Conservation (phyloP, 2,797 vertebrate species). For the Zalophus californianus region DNA sequence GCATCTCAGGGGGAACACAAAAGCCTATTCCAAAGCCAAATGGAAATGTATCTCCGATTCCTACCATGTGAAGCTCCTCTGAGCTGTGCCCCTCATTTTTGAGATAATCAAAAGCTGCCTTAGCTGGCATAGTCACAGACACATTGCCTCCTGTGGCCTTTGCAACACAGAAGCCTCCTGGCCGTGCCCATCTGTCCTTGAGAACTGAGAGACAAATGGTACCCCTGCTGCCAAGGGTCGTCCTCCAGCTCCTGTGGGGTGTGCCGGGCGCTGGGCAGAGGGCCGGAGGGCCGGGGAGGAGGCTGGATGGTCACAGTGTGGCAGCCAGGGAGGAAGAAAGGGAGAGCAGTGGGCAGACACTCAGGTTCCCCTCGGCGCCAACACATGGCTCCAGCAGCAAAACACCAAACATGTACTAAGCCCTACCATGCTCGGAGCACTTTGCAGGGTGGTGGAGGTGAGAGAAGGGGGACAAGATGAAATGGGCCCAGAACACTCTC, state of each 20-base stretch:
- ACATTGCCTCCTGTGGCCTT: background rate
- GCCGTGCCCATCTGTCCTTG: constrained; percentile 53
- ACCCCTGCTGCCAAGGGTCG: background rate
- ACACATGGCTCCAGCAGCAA: background rate
- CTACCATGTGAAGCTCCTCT: background rate
- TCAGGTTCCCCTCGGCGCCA: background rate
- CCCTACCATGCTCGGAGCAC: background rate
- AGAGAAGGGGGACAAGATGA: background rate
- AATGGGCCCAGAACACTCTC: background rate
- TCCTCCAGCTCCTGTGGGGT: background rate
- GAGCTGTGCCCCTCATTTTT: background rate
- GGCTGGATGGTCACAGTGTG: no score
- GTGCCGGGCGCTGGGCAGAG: background rate
- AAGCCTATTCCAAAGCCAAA: background rate
- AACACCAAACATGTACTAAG: background rate
- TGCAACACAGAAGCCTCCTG: constrained; percentile 33
- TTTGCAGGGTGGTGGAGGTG: background rate
- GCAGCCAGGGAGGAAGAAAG: accelerated
- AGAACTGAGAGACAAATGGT: constrained; percentile 46
- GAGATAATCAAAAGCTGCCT: background rate
- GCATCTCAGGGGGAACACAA: background rate
- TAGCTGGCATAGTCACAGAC: background rate
- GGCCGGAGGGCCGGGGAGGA: background rate
- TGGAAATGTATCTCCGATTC: background rate
- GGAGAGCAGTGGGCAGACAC: background rate